A percentile compares a stretch with the other conserved stretches of the same genome.
These are phyloP conservation scores for Endotricha flammealis DNA, from an alignment of 2,888 invertebrate genomes.

Conservation along the genomic window DNA sequence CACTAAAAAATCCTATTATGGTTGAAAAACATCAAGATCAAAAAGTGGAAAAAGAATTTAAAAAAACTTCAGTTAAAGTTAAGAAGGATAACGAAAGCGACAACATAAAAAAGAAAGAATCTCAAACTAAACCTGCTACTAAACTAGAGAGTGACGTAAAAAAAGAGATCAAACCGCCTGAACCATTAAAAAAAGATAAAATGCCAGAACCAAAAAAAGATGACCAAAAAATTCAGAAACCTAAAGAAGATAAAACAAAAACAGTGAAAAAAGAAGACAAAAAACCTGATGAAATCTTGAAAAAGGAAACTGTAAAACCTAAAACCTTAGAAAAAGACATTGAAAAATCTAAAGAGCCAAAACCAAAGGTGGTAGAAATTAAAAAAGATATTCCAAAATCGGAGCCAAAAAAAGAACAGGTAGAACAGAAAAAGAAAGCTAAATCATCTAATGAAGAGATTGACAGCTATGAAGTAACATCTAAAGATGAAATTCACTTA, in stretches of 20 bases:
- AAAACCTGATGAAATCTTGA: conserved; percentile 14
- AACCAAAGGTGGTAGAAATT: conserved; percentile 24
- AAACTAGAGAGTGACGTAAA: conserved; percentile 6
- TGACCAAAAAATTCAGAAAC: background rate
- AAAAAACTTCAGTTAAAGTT: conserved; percentile 17
- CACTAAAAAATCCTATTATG: conserved; percentile 11
- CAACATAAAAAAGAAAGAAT: conserved; percentile 17
- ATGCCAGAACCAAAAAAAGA: conserved; percentile 6
- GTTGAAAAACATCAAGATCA: background rate
- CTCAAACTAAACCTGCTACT: conserved; percentile 10
- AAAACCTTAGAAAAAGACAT: conserved; percentile 8
- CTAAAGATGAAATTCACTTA: conserved; percentile 39
- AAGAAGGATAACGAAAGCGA: conserved; percentile 22
- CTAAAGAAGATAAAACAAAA: conserved; percentile 16
- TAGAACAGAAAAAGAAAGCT: too few relatives aligned
- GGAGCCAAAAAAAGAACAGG: conserved; percentile 27
- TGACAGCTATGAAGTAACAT: conserved; percentile 33
- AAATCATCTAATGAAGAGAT: conserved; percentile 30
- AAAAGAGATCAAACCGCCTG: conserved; percentile 17
- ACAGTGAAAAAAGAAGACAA: conserved; percentile 12
- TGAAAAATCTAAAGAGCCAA: conserved; percentile 11
- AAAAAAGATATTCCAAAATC: conserved; percentile 25
- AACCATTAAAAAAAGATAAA: conserved; percentile 11
- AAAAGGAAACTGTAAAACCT: conserved; percentile 12
- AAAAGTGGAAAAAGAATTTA: conserved; percentile 19